Evolutionary conservation across 2,797 vertebrate genomes (phyloP), one percentile per base, ranked within the genome.

Genomic region (Darevskia mixta): DNA sequence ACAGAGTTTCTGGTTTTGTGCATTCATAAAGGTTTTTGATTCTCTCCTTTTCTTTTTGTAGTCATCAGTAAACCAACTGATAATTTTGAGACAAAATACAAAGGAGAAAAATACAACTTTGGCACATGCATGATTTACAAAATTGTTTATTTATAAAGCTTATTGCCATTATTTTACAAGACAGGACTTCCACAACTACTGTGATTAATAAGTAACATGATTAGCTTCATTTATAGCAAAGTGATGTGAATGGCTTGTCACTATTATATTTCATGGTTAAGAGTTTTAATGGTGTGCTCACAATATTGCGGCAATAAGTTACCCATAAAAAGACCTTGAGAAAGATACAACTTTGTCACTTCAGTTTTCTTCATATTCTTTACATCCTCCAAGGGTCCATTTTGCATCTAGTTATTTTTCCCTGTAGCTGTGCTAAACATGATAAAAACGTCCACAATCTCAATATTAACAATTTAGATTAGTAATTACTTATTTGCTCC

Each of bases 61-160:
- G 38, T 80, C 4, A 41, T 71, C 72, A 83, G 76, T 1, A 87
- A 64, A 83, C 0, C 3, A 83, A 3, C 8, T 49, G 35, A 58
- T 20, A 55, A 88, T 9, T 17, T 23, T 38, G 27, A 78, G 17
- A 61, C 2, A 58, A 61, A 82, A 23, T 15, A 32, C 23, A 17
- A 32, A 88, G 86, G 18, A 35, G 5, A 20, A 29, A 20, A 20
- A 58, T 15, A 32, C 10, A 7, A 32, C n/a, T 87, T n/a, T 6
- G 25, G 61, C 71, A n/a, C 43, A 87, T 1, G 8, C 49, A 81
- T 20, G 86, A 86, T 20, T 66, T 89, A 87, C 17, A 88, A 55
- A 8, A 29, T 32, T 35, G n/a, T 92, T 92, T 95, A 93, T 96
- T 94, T 88, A 45, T 64, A 79, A 45, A 83, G 32, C 9, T 41